Percentiles rank a stretch among this genome's conserved stretches.
Evolutionary conservation across 30 jellyfish, hydroid and myxozoan genomes (phyloP).

Genomic region (Cassiopea andromeda): DNA sequence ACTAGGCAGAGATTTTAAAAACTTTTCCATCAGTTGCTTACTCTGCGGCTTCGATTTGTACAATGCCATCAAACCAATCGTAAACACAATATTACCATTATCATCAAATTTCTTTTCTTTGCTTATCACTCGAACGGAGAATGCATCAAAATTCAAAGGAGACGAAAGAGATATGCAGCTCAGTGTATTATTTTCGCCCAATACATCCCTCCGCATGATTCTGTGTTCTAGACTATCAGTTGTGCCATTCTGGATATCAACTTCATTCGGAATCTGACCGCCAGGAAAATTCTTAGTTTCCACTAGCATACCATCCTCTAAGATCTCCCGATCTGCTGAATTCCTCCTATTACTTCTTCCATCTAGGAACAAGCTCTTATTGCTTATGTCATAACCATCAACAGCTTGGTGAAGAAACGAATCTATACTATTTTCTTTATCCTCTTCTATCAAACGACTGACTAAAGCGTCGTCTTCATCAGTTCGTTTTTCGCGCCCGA

Average conservation of each 20-base stretch:
- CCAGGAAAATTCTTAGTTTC: not conserved
- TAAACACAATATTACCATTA: constrained; percentile 37
- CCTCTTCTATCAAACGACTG: not conserved
- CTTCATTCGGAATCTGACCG: not conserved
- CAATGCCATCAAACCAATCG: constrained; percentile 54
- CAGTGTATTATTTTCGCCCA: not conserved
- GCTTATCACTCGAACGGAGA: constrained; percentile 49
- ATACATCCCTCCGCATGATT: constrained; percentile 8
- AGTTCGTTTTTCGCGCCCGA: not conserved
- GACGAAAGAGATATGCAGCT: constrained; percentile 6
- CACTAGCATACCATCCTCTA: not conserved
- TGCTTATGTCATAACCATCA: not conserved
- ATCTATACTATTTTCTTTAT: not conserved
- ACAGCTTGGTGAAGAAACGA: not conserved
- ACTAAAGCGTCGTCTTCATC: constrained; percentile 1
- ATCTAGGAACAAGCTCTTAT: not conserved
- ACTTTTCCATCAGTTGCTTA: constrained; percentile 2
- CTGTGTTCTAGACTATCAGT: not conserved
- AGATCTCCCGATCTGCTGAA: not conserved
- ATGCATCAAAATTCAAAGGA: constrained; percentile 7
- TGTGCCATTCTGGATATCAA: not conserved
- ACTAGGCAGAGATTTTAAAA: constrained; percentile 11
- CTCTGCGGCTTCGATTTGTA: constrained; percentile 40
- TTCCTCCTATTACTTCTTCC: not conserved
- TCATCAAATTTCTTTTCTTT: constrained; percentile 16